phyloP scores from a whole-genome alignment of 2,888 invertebrate species.

The Sinhomidia bicolor region DNA sequence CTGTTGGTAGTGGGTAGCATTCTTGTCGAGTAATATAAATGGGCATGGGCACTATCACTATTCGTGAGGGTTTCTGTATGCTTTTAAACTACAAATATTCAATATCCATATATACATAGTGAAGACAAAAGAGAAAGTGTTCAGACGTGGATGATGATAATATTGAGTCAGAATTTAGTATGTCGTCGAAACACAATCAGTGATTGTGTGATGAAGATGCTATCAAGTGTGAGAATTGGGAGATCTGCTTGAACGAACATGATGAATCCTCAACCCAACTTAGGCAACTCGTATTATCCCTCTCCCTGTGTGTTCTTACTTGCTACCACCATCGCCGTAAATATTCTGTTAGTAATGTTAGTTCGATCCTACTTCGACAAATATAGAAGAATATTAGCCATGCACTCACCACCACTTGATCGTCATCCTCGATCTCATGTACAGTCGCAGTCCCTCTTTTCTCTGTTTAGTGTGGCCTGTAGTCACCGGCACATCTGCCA shows the following conservation, averaged over 20 bases:
- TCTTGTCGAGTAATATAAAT: neutral
- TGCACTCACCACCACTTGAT: conserved; percentile 36
- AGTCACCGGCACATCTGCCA: no score
- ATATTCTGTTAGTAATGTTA: neutral
- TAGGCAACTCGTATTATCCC: neutral
- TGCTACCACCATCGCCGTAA: neutral
- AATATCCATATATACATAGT: neutral
- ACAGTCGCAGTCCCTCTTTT: no score
- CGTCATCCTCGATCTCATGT: neutral
- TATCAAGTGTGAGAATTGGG: conserved; percentile 79
- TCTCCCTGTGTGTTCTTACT: conserved; percentile 21
- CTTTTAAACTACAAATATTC: neutral
- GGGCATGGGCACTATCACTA: neutral
- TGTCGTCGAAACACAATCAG: conserved; percentile 72
- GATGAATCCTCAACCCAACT: conserved; percentile 56
- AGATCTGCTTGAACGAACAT: conserved; percentile 78
- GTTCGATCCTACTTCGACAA: conserved; percentile 8
- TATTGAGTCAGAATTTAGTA: neutral
- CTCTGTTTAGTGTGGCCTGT: no score
- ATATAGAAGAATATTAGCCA: conserved; percentile 34
- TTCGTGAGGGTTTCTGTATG: neutral
- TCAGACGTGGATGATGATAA: conserved; percentile 13
- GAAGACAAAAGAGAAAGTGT: conserved; percentile 36
- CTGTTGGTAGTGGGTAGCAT: neutral
- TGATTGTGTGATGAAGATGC: conserved; percentile 78